phyloP scores from a whole-genome alignment of 2,113 vertebrate genomes.

The Solenodon paradoxus region DNA sequence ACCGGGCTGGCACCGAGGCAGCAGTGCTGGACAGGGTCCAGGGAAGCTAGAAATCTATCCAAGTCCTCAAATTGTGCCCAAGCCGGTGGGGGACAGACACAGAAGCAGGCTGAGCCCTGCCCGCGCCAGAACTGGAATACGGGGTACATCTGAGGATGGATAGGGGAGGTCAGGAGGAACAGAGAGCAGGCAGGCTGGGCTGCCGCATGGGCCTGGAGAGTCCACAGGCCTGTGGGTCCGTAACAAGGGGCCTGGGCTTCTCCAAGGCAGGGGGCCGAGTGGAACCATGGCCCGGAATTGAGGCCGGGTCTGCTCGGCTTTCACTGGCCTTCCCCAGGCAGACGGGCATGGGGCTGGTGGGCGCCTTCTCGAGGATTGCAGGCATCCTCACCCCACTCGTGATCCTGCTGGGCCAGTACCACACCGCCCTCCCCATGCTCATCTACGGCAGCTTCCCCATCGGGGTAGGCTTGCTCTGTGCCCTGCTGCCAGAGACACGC shows the following conservation, averaged over 20 bases:
- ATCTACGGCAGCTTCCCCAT: slow-evolving; percentile 84
- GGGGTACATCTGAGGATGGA: background rate
- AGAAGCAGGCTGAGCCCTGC: background rate
- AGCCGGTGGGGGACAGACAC: background rate
- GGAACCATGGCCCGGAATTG: background rate
- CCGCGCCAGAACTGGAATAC: background rate
- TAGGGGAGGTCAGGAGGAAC: background rate
- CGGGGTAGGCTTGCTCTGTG: slow-evolving; percentile 75
- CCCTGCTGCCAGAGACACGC: slow-evolving; percentile 87
- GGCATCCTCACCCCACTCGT: slow-evolving; percentile 88
- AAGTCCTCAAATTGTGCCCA: background rate
- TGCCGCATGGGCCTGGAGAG: background rate
- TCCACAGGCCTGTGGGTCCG: background rate
- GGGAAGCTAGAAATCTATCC: no score
- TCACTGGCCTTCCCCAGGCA: slow-evolving; percentile 80
- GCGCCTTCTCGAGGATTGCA: slow-evolving; percentile 81
- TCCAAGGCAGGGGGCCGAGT: accelerated
- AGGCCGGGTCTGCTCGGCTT: background rate
- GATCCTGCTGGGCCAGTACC: slow-evolving; percentile 82
- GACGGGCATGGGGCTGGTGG: slow-evolving; percentile 87
- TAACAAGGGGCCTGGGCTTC: no score
- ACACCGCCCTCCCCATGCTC: slow-evolving; percentile 83
- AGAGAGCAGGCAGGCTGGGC: background rate
- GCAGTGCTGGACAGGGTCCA: background rate
- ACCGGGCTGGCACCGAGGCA: background rate